Evolutionary conservation across 2,113 vertebrate genomes (phyloP).

Genomic region (Numenius arquata): DNA sequence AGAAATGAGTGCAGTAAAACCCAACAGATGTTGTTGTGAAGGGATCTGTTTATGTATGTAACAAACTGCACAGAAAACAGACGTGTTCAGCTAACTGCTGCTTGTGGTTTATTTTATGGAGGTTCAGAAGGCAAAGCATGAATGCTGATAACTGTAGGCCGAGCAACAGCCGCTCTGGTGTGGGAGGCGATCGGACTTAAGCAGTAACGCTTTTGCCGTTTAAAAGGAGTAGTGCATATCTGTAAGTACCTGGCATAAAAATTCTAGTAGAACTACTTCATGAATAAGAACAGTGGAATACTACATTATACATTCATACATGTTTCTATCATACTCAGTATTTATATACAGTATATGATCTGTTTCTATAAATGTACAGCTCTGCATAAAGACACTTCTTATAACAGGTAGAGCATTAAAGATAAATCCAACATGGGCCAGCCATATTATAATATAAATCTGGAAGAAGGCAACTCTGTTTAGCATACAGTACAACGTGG

Average conservation of each 20-base stretch:
- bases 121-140: constrained; percentile 15
- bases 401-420: constrained; percentile 68
- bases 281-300: constrained; percentile 59
- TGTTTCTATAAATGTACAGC: constrained; percentile 77
- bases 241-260: constrained; percentile 73
- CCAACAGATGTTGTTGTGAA: neutral
- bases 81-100: neutral
- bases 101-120: constrained; percentile 64
- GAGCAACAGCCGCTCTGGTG: neutral
- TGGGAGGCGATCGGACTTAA: neutral
- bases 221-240: constrained; percentile 42
- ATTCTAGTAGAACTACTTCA: constrained; percentile 51
- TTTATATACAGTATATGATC: constrained; percentile 76
- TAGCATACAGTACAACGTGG: constrained; percentile 21
- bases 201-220: constrained; percentile 25
- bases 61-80: neutral
- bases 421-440: constrained; percentile 78
- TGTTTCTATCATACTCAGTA: constrained; percentile 43
- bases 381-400: constrained; percentile 50
- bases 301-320: constrained; percentile 71
- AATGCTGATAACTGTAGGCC: constrained; percentile 14
- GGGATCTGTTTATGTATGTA: neutral
- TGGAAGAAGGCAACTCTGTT: constrained; percentile 51
- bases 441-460: constrained; percentile 75
- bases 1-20: neutral